Conservation (phyloP, 2,888 invertebrate genomes). For the Phaonia tiefii region DNA sequence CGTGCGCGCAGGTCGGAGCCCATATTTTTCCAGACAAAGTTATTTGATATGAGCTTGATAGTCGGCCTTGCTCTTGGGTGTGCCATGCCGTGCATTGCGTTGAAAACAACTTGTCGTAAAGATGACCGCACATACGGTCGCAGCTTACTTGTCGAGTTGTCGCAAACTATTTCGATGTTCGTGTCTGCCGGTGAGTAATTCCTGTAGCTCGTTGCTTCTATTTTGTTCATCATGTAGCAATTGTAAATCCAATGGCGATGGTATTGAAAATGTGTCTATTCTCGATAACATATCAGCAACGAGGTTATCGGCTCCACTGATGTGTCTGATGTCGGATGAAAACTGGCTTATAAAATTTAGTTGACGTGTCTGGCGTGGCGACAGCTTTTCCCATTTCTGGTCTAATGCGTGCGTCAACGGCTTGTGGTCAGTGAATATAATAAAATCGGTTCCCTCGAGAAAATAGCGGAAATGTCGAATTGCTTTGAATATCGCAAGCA, state of each 20-base stretch:
- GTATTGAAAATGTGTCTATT: background rate
- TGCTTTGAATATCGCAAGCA: slow-evolving; percentile 1
- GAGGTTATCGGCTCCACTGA: slow-evolving; percentile 22
- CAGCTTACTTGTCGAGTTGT: too few relatives aligned
- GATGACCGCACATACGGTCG: too few relatives aligned
- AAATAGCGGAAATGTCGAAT: slow-evolving; percentile 13
- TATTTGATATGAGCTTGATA: too few relatives aligned
- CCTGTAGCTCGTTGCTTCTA: too few relatives aligned
- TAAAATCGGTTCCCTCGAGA: slow-evolving; percentile 34
- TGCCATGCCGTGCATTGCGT: too few relatives aligned
- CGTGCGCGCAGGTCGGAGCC: too few relatives aligned
- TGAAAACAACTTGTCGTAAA: too few relatives aligned
- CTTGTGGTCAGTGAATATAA: slow-evolving; percentile 48
- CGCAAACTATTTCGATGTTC: too few relatives aligned
- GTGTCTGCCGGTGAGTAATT: too few relatives aligned
- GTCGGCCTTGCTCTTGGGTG: too few relatives aligned
- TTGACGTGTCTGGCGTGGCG: slow-evolving; percentile 32
- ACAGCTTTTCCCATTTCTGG: slow-evolving; percentile 16
- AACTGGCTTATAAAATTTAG: slow-evolving; percentile 40
- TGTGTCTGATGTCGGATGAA: slow-evolving; percentile 27
- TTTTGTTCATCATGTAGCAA: slow-evolving; percentile 11
- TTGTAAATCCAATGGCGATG: slow-evolving; percentile 24
- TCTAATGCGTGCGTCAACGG: slow-evolving; percentile 45
- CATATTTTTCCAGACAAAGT: too few relatives aligned
- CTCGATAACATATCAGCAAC: slow-evolving; percentile 46